Base-by-base conservation (phyloP, 1,140 invertebrate genomes). In the Anthonomus grandis region DNA sequence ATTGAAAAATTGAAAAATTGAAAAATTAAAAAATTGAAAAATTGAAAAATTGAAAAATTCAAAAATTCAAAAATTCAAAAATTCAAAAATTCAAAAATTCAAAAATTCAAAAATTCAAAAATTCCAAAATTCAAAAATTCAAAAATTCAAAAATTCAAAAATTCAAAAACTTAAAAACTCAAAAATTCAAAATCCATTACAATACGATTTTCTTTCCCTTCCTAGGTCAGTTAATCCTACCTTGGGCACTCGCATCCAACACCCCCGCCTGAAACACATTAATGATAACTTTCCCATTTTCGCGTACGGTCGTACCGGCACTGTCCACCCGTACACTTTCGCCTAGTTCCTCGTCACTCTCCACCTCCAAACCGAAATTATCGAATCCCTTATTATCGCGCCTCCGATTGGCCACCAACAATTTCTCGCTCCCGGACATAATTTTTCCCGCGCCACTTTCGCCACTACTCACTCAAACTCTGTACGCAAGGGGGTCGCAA, bases 191-290 rank as follows among this genome's bases (percentile, higher is more conserved):
- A 34, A 34, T 13, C 10, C 15, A 12, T 34, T 12, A 12, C 15
- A 34, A 34, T n/a, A n/a, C n/a, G n/a, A 34, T 34, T 34, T 10
- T 1, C 1, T 34, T 1, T 34, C 10, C 31, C 31, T 34, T 34
- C 15, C 31, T 13, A 13, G 31, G 10, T 34, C 31, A 34, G n/a
- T n/a, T n/a, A n/a, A n/a, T n/a, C n/a, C n/a, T 34, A 13, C 15
- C 31, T 13, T 34, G 31, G 13, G 2, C 31, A 34, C 15, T 34
- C 10, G 31, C 31, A 10, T 1, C 5, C 17, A 44, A 22, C 13
- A 21, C 41, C 21, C 13, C 31, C n/a, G 44, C 23, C 17, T 47
- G 44, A 27, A 47, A 47, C 25, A 47, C 23, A 15, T 47, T 47
- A 15, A 47, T 47, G 19, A 27, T 21, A 24, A 47, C 44, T 15